Evolutionary conservation across 2,888 invertebrate genomes (phyloP), one percentile per base, ranked within the genome.

Genomic region (Liodrosophila aerea): DNA sequence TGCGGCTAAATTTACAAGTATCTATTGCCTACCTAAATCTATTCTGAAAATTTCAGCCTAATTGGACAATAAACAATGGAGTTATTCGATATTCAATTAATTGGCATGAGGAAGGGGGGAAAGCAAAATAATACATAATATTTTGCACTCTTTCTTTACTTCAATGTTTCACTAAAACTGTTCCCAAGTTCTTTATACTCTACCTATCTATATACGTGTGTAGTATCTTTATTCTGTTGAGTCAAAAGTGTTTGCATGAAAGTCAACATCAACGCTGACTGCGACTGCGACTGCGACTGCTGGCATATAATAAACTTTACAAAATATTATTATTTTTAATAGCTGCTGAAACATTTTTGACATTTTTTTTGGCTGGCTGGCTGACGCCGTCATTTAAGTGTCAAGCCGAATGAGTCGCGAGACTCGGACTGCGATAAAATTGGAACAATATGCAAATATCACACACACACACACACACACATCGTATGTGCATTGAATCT

Each of bases 391-490:
- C 50, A 54, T 72, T 64, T 27, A 53, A 50, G 33, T 51, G 58
- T 39, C 50, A 54, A 33, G 27, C 40, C 12, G 69, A 53, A 53
- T 60, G 58, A 51, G 30, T 41, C 54, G 13, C 11, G 15, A 51
- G 47, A 56, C 54, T 30, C 12, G 56, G 47, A 37, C 33, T 18
- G 56, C 57, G 67, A 74, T 67, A 70, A 75, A 75, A 75, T 64
- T 77, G 78, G 75, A 70, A 75, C 75, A 77, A 75, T 77, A 74
- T 77, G 75, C 64, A 70, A 77, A 49, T 31, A 58, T 56, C 46
- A 27, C 15, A 30, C 45, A 47, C 46, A 56, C 51, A 27, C 41
- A 43, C 31, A 34, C 31, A 46, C 52, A 34, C 33, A 33, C 40
- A 46, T 45, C 12, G 22, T 11, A n/a, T 18, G 22, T 13, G 8